Conservation (phyloP, 1,140 invertebrate genomes). For the Hyles vespertilio region DNA sequence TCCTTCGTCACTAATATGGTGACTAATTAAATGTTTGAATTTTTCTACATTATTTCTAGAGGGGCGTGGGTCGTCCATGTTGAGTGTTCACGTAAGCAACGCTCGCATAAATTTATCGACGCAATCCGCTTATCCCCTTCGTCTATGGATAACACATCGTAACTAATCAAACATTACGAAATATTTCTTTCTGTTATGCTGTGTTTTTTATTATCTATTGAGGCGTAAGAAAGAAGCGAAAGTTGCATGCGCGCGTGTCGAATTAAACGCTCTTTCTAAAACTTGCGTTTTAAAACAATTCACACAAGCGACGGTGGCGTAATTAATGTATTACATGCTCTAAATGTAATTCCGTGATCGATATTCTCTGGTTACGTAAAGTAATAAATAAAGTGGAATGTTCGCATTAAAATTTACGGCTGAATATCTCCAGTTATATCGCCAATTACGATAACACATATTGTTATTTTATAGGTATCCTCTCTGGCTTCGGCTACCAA, state of each 20-base stretch:
- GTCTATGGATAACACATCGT: conserved; percentile 9
- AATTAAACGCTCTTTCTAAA: conserved; percentile 35
- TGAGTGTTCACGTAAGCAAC: conserved; percentile 24
- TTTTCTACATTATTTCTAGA: conserved; percentile 57
- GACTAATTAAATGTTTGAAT: conserved; percentile 64
- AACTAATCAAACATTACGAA: conserved; percentile 27
- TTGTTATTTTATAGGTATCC: conserved; percentile 1
- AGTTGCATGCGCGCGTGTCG: conserved; percentile 39
- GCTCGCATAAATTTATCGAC: conserved; percentile 43
- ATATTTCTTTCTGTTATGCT: conserved; percentile 15
- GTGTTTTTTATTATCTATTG: conserved; percentile 25
- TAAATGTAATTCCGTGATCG: conserved; percentile 13
- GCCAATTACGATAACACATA: neutral
- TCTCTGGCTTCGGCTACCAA: neutral
- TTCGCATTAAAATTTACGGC: conserved; percentile 1
- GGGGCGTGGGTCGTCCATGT: conserved; percentile 39
- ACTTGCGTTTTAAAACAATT: conserved; percentile 28
- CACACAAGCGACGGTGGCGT: conserved; percentile 15
- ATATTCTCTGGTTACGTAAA: conserved; percentile 17
- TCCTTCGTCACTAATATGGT: conserved; percentile 53
- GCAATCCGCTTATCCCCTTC: conserved; percentile 6
- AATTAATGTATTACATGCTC: conserved; percentile 25
- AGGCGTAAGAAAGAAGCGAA: conserved; percentile 49
- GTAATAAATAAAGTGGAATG: conserved; percentile 6
- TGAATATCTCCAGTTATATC: neutral